Percentiles rank a stretch among this genome's conserved stretches.
phyloP scores from a whole-genome alignment of 2,888 invertebrate species.

The Agriopis marginaria region DNA sequence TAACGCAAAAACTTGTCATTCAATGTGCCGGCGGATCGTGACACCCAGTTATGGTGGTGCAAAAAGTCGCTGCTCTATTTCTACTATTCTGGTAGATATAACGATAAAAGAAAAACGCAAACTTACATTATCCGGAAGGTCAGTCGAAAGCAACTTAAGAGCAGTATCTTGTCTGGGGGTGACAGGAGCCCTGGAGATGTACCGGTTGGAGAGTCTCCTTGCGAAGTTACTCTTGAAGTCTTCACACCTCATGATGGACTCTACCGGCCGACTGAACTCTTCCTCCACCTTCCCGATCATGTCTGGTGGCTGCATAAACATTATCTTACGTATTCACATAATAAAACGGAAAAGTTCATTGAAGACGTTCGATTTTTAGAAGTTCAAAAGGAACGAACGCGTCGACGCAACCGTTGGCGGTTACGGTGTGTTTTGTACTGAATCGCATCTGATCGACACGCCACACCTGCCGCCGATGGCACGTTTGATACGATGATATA shows the following conservation, averaged over 20 bases:
- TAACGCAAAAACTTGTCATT: constrained; percentile 39
- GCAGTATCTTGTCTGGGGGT: constrained; percentile 59
- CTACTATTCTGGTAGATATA: not conserved
- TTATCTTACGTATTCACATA: constrained; percentile 57
- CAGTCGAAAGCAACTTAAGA: constrained; percentile 60
- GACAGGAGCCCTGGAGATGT: constrained; percentile 65
- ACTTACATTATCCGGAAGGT: constrained; percentile 67
- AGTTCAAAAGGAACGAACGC: constrained; percentile 51
- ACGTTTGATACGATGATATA: not conserved
- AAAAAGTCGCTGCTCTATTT: constrained; percentile 21
- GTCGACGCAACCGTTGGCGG: constrained; percentile 48
- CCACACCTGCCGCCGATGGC: constrained; percentile 21
- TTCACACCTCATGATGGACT: constrained; percentile 81
- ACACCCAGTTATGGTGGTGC: constrained; percentile 11
- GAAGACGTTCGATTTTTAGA: constrained; percentile 48
- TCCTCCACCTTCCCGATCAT: constrained; percentile 58
- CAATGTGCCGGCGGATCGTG: constrained; percentile 29
- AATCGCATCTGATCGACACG: not conserved
- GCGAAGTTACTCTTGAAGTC: constrained; percentile 83
- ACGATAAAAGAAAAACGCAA: not conserved
- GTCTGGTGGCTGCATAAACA: constrained; percentile 66
- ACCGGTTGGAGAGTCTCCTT: constrained; percentile 78
- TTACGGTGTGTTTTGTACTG: constrained; percentile 48
- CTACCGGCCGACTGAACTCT: constrained; percentile 76
- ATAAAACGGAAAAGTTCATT: constrained; percentile 56